Evolutionary conservation across 64 coral and sea anemone genomes (phyloP), one percentile per base, ranked within the genome.

Genomic region (Stichodactyla helianthus): DNA sequence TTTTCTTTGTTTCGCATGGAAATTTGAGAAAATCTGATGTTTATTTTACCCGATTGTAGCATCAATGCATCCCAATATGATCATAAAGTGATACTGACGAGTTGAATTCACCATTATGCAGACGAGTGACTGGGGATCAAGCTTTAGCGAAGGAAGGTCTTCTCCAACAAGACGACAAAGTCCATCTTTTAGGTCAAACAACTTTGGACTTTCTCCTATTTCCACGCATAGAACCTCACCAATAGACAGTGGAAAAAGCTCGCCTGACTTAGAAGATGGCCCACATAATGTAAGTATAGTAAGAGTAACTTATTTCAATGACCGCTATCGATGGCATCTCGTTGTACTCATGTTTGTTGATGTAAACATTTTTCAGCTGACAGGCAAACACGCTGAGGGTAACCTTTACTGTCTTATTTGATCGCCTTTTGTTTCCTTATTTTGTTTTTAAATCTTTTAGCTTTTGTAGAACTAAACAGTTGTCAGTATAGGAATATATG

Each of bases 201-300:
- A 23, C 61, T 59, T 88, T 63, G 77, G 56, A 18, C 53, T 93
- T 90, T 96, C 94, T 87, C 94, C 94, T 6, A 90, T 90, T 62
- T 85, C 84, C 71, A 61, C 84, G 19, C 85, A 90, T 19, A 90
- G 67, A 18, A 84, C 86, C 26, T 93, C 94, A 7, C 88, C 91
- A 53, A 87, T 83, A 50, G 94, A 93, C 71, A 96, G 94, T 67
- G 94, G 94, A 74, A 93, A 89, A 31, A 96, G 88, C 82, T 96
- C 94, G 15, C 91, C 94, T 55, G 87, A 92, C 50, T 87, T 77
- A 18, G 71, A 62, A 15, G 80, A 22, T 56, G 82, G 85, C 16
- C 91, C 94, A 53, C 91, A 93, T 58, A 89, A 96, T 87, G 94
- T 96, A 93, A 93, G 68, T 11, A 31, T n/a, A 9, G 22, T 31